Percentiles rank a stretch among this genome's conserved stretches.
These are phyloP conservation scores for Platysternon megacephalum DNA, from an alignment of 2,113 vertebrate species.

Conservation along the genomic window DNA sequence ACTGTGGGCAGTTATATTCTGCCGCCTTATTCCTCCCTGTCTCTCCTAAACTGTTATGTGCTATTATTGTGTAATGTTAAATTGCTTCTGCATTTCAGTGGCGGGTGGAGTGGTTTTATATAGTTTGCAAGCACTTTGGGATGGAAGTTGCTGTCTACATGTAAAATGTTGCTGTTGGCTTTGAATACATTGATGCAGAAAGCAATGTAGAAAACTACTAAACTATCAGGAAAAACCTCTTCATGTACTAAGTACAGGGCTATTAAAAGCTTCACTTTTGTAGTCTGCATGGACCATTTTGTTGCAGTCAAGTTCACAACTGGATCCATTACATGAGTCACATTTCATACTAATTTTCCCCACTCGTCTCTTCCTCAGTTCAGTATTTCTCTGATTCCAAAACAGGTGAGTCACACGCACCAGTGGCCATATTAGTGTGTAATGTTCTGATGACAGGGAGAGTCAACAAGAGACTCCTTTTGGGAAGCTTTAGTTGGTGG, in stretches of 20 bases:
- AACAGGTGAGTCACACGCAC: not conserved
- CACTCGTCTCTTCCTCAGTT: not conserved
- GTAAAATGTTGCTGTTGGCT: not conserved
- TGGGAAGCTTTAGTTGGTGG: not conserved
- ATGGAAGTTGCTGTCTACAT: not conserved
- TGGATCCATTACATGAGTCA: not conserved
- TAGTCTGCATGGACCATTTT: not conserved
- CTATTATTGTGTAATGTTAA: not conserved
- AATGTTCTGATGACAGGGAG: not conserved
- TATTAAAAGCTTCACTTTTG: not conserved
- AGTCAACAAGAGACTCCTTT: not conserved
- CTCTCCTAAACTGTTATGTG: not conserved
- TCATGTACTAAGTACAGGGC: accelerated
- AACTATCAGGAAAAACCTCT: not conserved
- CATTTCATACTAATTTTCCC: not conserved
- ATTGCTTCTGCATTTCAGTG: not conserved
- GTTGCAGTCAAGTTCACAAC: not conserved
- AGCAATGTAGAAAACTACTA: not conserved
- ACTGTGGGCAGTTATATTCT: not conserved
- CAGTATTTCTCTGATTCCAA: not conserved
- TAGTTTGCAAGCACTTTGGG: not conserved
- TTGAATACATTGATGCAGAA: not conserved
- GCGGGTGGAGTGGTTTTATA: not conserved
- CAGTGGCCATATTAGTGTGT: not conserved
- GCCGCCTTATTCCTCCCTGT: not conserved